Percentiles rank a stretch among this genome's conserved stretches.
Conservation (phyloP, 2,113 vertebrate species). For the Brienomyrus brachyistius region DNA sequence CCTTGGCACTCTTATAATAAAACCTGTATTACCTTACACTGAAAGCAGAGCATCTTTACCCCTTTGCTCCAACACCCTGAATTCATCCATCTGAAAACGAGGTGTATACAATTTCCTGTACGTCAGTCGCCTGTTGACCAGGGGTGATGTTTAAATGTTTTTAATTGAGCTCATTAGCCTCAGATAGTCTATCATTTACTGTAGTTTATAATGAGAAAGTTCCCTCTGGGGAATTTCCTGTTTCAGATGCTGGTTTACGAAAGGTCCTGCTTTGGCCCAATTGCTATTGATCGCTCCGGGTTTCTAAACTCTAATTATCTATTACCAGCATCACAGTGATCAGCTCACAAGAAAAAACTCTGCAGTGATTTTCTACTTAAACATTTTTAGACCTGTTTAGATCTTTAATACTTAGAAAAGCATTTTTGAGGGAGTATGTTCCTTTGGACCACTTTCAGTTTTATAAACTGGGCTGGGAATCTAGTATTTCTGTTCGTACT, state of each 20-base stretch:
- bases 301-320: conserved; percentile 19
- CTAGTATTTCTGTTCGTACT: background rate
- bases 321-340: background rate
- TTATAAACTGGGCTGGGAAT: background rate
- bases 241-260: background rate
- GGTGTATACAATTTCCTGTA: background rate
- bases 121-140: background rate
- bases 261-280: background rate
- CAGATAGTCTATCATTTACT: background rate
- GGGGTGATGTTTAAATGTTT: background rate
- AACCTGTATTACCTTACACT: background rate
- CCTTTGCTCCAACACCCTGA: background rate
- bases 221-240: background rate
- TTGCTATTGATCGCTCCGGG: background rate
- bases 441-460: background rate
- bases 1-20: background rate
- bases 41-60: background rate
- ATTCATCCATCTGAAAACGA: background rate
- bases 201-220: background rate
- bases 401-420: background rate
- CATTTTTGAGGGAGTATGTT: background rate
- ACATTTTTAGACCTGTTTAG: background rate
- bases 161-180: background rate
- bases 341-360: background rate
- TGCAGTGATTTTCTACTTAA: background rate